Conservation (phyloP, 2,797 vertebrate genomes). For the Lutjanus campechanus region DNA sequence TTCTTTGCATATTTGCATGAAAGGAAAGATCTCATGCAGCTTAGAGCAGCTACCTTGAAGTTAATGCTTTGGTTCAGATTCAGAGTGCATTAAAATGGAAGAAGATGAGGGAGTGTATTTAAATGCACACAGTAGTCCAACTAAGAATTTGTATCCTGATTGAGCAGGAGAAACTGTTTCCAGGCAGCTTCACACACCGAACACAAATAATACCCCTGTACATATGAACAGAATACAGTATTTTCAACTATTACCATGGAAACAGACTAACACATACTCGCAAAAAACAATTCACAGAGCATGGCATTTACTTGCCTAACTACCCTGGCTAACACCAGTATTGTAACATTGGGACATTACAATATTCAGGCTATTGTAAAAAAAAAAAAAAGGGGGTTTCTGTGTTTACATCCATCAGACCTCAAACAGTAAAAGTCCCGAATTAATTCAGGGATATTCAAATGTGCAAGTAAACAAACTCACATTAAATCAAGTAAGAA, state of each 20-base stretch:
- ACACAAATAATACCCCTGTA: constrained; percentile 48
- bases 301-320: constrained; percentile 27
- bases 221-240: constrained; percentile 48
- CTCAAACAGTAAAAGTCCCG: constrained; percentile 34
- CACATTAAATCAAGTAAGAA: constrained; percentile 52
- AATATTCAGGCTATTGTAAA: constrained; percentile 57
- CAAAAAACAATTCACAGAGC: constrained; percentile 36
- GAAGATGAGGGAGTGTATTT: constrained; percentile 67
- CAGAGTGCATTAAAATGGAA: constrained; percentile 75
- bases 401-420: constrained; percentile 31
- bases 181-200: constrained; percentile 44
- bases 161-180: constrained; percentile 49
- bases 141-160: constrained; percentile 44
- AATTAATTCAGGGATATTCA: constrained; percentile 15
- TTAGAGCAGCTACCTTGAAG: constrained; percentile 76
- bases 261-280: constrained; percentile 45
- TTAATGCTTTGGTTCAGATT: constrained; percentile 81
- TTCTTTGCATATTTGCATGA: constrained; percentile 82
- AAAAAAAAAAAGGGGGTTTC: constrained; percentile 19
- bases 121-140: constrained; percentile 59
- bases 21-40: constrained; percentile 71
- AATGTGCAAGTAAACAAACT: constrained; percentile 60
- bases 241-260: constrained; percentile 44
- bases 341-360: constrained; percentile 42
- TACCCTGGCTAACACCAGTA: constrained; percentile 32